Base-by-base conservation (phyloP, 1,140 invertebrate genomes). In the Aphelenchoides fujianensis region DNA sequence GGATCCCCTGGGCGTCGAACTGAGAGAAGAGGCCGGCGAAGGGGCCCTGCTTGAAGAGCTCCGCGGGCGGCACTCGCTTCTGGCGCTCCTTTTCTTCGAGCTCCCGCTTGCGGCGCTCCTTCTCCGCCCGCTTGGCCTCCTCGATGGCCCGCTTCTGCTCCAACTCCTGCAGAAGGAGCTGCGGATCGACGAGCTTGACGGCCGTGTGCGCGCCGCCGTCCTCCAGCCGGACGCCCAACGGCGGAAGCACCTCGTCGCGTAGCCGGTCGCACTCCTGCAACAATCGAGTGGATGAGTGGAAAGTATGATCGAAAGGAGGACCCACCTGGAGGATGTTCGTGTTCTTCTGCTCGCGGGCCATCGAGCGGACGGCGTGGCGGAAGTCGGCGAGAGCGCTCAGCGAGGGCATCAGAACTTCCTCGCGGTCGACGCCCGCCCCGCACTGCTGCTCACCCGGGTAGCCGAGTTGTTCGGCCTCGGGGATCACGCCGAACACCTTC, bases 1-100 rank as follows among this genome's bases (percentile, higher is more conserved):
- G 96, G 30, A 98, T 84, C 19, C 96, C 93, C 84, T 91, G 91
- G 27, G 92, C 91, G 88, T 97, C 93, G 86, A 95, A 98, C 81
- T 91, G 86, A 0, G 92, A 95, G 88, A 95, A 98, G 87, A 96
- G 96, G 75, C 94, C 91, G 2, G 87, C 90, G 86, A 97, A 91
- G 41, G 64, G 63, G 32, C 71, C 75, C 9, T 79, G 79, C 36
- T 76, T 89, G 84, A 97, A 98, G 89, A 97, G 89, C 79, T 97
- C 91, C 0, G 85, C 86, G 0, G 94, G 94, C 19, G 91, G 89
- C 71, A 97, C 91, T 76, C 88, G 91, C 74, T 90, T 89, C 19
- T 90, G 91, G 41, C 92, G 91, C 82, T 89, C 91, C 32, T 75
- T 74, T 28, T 89, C 90, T 23, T 89, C 88, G 37, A 89, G 84